Evolutionary conservation across 1,140 invertebrate genomes (phyloP).

Genomic region (Teleogryllus occipitalis): DNA sequence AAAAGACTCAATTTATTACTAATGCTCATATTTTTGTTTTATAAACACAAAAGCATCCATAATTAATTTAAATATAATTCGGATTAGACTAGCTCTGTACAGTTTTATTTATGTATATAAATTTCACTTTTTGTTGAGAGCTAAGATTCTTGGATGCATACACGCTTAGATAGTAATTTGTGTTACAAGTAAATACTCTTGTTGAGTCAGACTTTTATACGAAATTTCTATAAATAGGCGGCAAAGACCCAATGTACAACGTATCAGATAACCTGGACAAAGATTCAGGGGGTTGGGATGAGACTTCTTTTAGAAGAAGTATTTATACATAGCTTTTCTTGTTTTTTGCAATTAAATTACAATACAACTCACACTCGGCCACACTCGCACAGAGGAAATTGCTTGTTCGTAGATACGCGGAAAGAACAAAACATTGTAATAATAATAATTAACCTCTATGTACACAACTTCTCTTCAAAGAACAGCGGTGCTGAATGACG

Average conservation of each 20-base stretch:
- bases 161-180: neutral
- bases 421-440: neutral
- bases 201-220: neutral
- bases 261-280: neutral
- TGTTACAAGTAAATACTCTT: neutral
- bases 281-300: neutral
- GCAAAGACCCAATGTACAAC: neutral
- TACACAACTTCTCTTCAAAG: neutral
- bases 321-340: neutral
- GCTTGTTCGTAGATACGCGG: neutral
- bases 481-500: neutral
- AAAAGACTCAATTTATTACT: conserved; percentile 2
- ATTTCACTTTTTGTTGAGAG: neutral
- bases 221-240: neutral
- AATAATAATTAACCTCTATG: neutral
- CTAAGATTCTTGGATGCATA: neutral
- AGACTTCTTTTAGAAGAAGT: neutral
- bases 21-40: neutral
- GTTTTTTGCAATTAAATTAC: neutral
- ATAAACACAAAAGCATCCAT: conserved; percentile 5
- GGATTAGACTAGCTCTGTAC: conserved; percentile 3
- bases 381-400: neutral
- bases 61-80: conserved; percentile 3
- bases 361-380: neutral
- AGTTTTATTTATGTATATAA: neutral